A percentile compares a stretch with the other conserved stretches of the same genome.
These are phyloP conservation scores for Onychomys arenicola DNA, from an alignment of 2,797 vertebrate genomes.

Conservation along the genomic window DNA sequence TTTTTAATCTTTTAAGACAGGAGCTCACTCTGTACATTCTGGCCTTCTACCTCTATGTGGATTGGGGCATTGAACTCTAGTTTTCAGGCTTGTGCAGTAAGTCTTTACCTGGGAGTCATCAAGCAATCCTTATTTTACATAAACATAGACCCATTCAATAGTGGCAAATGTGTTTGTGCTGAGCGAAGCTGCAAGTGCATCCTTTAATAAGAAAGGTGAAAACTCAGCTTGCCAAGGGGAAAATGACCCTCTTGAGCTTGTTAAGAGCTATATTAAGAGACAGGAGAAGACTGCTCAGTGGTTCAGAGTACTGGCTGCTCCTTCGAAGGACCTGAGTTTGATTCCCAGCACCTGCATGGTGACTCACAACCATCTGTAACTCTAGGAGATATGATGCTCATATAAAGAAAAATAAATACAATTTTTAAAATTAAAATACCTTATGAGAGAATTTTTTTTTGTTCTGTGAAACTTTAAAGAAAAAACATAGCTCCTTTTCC, in stretches of 20 bases:
- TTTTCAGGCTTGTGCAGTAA: neutral
- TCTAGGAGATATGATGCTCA: neutral
- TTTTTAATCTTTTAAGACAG: neutral
- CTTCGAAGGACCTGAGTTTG: neutral
- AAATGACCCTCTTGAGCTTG: neutral
- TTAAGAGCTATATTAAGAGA: neutral
- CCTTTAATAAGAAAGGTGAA: neutral
- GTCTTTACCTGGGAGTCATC: neutral
- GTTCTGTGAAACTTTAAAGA: neutral
- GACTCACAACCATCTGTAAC: neutral
- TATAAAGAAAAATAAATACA: neutral
- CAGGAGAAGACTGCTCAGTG: neutral
- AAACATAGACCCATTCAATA: neutral
- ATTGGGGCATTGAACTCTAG: neutral
- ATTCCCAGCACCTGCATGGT: neutral
- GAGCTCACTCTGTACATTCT: neutral
- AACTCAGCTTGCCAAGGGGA: neutral
- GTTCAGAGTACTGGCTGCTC: neutral
- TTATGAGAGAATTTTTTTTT: neutral
- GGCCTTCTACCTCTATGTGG: neutral
- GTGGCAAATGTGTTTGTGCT: neutral
- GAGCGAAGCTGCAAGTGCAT: neutral
- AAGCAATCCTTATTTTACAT: neutral
- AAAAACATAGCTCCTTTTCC: neutral
- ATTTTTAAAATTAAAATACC: neutral